Base-by-base conservation (phyloP, 2,797 vertebrate genomes). In the Sebastes vulpes region DNA sequence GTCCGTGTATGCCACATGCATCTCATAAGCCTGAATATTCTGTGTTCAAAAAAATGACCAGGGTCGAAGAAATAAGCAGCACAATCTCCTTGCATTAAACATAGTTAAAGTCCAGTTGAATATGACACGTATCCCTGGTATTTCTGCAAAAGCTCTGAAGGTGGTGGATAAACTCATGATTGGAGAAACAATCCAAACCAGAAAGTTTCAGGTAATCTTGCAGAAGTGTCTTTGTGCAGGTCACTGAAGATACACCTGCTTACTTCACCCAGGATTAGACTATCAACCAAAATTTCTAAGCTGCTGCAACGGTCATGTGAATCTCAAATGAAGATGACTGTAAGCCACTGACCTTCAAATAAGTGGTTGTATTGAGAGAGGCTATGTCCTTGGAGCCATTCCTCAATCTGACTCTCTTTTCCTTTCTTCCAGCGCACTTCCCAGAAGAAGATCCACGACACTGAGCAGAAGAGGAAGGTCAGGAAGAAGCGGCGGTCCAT, bases 341-440 rank as follows among this genome's bases (percentile, higher is more conserved):
- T 20, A 58, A 58, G 4, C 75, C 63, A 91, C 93, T 89, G 84
- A 99, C 98, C 98, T 97, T 99, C 96, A 97, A 95, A 96, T 68
- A 97, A 95, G 88, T 95, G 94, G 68, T 95, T 97, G 97, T 98
- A 96, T 76, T 97, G 94, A 87, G 93, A 96, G 90, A 98, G 95
- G 73, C 89, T 90, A 89, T 95, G 95, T 75, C 77, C 72, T 82
- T 95, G 95, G 61, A 96, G 89, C 96, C 97, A 96, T 97, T 97
- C 97, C 96, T 97, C 95, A 91, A 96, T 95, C 89, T 96, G 96
- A 94, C 86, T 94, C 71, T 95, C 93, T 90, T 96, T 92, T 78
- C 94, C 90, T 92, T 94, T 96, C 92, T 95, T 97, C 97, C 95
- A 95, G 84, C 89, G 95, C 89, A 96, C 92, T 93, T 96, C 97